Conservation (phyloP, 1,140 invertebrate species). For the Daktulosphaira vitifoliae region DNA sequence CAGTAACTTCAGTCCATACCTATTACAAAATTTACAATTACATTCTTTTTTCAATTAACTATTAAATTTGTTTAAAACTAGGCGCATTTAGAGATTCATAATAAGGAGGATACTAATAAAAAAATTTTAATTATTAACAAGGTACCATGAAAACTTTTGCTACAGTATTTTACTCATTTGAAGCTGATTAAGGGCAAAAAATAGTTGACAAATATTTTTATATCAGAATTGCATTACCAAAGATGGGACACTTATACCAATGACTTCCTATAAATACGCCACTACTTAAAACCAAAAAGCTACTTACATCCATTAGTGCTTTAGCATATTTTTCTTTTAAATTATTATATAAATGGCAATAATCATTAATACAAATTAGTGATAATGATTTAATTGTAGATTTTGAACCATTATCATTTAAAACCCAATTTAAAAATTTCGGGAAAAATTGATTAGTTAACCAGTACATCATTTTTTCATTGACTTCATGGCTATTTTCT, state of each 20-base stretch:
- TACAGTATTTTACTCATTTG: too few relatives aligned
- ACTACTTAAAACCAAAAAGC: slow-evolving; percentile 1
- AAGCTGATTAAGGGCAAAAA: too few relatives aligned
- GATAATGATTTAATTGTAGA: slow-evolving; percentile 53
- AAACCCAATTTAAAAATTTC: slow-evolving; percentile 60
- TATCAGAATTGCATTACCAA: too few relatives aligned
- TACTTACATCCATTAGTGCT: slow-evolving; percentile 57
- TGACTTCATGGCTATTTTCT: not conserved
- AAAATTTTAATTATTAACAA: too few relatives aligned
- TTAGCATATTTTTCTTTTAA: slow-evolving; percentile 73
- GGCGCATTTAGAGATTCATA: not conserved
- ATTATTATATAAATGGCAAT: slow-evolving; percentile 60
- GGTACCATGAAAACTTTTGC: too few relatives aligned
- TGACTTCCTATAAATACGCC: not conserved
- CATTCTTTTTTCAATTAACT: not conserved
- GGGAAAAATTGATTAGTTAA: slow-evolving; percentile 46
- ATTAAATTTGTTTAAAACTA: too few relatives aligned
- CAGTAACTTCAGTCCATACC: slow-evolving; percentile 83
- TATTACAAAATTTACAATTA: slow-evolving; percentile 44
- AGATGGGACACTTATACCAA: not conserved
- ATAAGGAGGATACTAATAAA: too few relatives aligned
- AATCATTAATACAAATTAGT: slow-evolving; percentile 59
- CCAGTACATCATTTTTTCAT: slow-evolving; percentile 39
- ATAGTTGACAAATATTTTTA: too few relatives aligned
- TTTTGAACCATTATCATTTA: slow-evolving; percentile 40